These are phyloP conservation scores for Podotricha telesiphe DNA, from an alignment of 2,888 invertebrate genomes.

Conservation along the genomic window DNA sequence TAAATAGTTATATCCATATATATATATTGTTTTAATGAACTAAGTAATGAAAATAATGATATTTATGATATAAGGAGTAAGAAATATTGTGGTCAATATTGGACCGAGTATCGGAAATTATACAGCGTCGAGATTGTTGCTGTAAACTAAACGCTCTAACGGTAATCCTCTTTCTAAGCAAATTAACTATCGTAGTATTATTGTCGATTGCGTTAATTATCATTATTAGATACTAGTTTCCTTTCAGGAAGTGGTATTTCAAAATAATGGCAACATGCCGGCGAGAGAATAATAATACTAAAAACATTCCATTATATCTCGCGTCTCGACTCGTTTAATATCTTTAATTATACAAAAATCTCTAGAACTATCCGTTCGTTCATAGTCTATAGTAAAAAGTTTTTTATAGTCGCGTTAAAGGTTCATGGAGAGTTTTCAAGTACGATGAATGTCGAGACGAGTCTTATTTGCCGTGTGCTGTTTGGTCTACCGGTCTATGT, in stretches of 20 bases:
- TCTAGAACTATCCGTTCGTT: constrained; percentile 10
- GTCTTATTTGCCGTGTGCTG: constrained; percentile 60
- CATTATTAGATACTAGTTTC: constrained; percentile 37
- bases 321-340: not conserved
- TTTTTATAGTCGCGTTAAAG: constrained; percentile 16
- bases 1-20: not conserved
- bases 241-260: constrained; percentile 48
- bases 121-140: constrained; percentile 35
- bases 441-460: constrained; percentile 53
- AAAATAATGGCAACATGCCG: constrained; percentile 45
- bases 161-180: constrained; percentile 34
- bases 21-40: not conserved
- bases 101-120: constrained; percentile 36
- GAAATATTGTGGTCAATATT: constrained; percentile 37
- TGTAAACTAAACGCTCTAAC: constrained; percentile 35
- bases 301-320: constrained; percentile 29
- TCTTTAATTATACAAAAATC: not conserved
- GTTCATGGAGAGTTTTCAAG: constrained; percentile 15
- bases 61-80: constrained; percentile 26
- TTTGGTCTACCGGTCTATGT: constrained; percentile 65
- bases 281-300: constrained; percentile 43
- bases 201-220: constrained; percentile 36
- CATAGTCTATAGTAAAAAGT: not conserved
- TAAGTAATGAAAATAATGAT: constrained; percentile 20
- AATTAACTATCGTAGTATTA: constrained; percentile 36